These are phyloP conservation scores for Semotilus atromaculatus DNA, from an alignment of 2,797 vertebrate species.

Conservation along the genomic window DNA sequence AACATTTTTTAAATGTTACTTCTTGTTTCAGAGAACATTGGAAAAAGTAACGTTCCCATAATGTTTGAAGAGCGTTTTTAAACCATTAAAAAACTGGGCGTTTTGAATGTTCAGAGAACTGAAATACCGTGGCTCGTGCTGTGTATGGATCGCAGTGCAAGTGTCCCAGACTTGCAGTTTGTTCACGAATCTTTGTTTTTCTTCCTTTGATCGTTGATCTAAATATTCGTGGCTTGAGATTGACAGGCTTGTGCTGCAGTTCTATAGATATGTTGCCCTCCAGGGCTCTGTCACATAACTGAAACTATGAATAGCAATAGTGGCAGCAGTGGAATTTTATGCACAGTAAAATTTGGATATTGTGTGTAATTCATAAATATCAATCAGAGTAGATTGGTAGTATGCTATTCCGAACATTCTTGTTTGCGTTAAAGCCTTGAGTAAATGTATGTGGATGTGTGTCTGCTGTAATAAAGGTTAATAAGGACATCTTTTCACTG, in stretches of 20 bases:
- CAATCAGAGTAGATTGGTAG: neutral
- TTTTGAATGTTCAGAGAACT: neutral
- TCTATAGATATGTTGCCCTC: neutral
- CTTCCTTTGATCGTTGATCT: neutral
- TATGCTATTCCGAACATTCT: neutral
- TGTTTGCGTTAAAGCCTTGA: neutral
- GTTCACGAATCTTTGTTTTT: neutral
- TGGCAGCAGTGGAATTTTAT: neutral
- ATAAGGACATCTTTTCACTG: slow-evolving; percentile 69
- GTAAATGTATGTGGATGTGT: slow-evolving; percentile 17
- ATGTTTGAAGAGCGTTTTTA: no score
- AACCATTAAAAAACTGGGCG: no score
- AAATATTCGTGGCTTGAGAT: neutral
- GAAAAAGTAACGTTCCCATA: no score
- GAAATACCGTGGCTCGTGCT: neutral
- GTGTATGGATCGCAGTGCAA: neutral
- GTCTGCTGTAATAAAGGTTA: slow-evolving; percentile 69
- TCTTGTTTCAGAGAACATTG: no score
- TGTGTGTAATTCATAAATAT: no score
- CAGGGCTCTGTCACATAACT: neutral
- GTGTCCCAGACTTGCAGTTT: neutral
- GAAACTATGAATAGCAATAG: neutral
- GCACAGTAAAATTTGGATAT: neutral
- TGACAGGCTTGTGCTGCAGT: neutral
- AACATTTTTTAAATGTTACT: no score